Evolutionary conservation across 2,797 vertebrate species (phyloP).

Genomic region (Halcyon badia): DNA sequence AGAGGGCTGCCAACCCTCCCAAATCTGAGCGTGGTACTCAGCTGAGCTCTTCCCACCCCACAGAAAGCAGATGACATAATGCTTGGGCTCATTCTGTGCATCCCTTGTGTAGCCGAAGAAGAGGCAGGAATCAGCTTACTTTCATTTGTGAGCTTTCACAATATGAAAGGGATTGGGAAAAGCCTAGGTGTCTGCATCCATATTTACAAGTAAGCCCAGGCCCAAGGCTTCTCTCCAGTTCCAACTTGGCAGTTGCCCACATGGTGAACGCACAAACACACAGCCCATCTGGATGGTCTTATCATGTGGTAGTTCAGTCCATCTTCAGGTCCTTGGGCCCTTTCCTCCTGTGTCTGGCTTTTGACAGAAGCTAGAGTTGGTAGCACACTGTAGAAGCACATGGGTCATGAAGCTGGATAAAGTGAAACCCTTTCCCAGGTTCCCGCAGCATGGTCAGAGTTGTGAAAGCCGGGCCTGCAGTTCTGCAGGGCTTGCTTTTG

Average conservation of each 20-base stretch:
- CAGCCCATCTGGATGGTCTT: neutral
- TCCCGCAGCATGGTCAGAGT: neutral
- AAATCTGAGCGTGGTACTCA: neutral
- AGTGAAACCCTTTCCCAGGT: neutral
- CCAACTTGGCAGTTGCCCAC: neutral
- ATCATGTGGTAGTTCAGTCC: neutral
- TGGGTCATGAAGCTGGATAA: neutral
- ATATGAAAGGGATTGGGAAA: neutral
- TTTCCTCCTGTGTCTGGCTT: neutral
- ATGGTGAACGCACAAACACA: neutral
- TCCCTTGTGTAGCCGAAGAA: neutral
- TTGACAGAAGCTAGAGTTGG: neutral
- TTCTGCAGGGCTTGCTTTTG: neutral
- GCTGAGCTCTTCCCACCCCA: neutral
- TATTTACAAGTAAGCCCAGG: neutral
- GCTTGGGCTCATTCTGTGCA: neutral
- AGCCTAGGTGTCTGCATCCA: neutral
- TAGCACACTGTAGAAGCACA: neutral
- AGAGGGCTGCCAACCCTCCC: neutral
- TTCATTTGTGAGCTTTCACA: neutral
- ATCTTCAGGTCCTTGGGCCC: neutral
- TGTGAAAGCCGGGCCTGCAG: neutral
- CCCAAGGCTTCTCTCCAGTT: neutral
- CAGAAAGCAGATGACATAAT: neutral
- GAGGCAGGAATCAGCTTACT: neutral